A percentile compares a stretch with the other conserved stretches of the same genome.
Conservation (phyloP, 2,888 invertebrate genomes). For the Xestia rhomboidea region DNA sequence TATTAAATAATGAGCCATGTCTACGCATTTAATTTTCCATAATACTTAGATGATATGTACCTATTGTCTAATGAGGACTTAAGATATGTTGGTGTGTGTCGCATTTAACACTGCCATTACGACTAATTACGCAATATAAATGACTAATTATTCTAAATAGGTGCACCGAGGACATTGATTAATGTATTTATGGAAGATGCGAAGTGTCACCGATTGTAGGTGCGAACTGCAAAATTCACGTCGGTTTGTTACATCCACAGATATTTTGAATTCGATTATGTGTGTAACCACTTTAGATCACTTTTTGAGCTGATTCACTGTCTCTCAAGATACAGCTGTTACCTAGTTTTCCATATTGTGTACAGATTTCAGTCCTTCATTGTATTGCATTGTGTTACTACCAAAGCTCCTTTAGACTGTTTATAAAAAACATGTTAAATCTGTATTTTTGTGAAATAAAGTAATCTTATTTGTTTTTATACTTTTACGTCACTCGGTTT, state of each 20-base stretch:
- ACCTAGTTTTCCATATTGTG: too few relatives aligned
- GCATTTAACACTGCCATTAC: slow-evolving; percentile 17
- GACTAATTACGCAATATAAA: slow-evolving; percentile 18
- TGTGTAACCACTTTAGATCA: too few relatives aligned
- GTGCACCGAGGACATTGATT: slow-evolving; percentile 4
- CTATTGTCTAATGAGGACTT: slow-evolving; percentile 12
- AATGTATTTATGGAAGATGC: neutral
- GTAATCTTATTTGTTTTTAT: too few relatives aligned
- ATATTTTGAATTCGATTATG: neutral
- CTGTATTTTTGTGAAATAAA: too few relatives aligned
- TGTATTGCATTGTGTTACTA: too few relatives aligned
- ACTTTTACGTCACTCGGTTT: too few relatives aligned
- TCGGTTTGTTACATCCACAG: neutral
- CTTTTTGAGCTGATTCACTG: too few relatives aligned
- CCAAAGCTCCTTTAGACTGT: too few relatives aligned
- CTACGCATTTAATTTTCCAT: slow-evolving; percentile 8
- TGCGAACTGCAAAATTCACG: neutral
- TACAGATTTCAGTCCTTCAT: too few relatives aligned
- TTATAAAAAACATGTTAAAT: too few relatives aligned
- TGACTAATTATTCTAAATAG: slow-evolving; percentile 34
- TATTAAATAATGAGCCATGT: slow-evolving; percentile 1
- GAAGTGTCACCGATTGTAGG: neutral
- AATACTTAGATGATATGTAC: neutral
- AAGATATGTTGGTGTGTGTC: neutral
- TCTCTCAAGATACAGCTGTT: too few relatives aligned